Percentiles rank a stretch among this genome's conserved stretches.
These are phyloP conservation scores for Ctenochaetus hawaiiensis DNA, from an alignment of 2,797 vertebrate genomes.

Conservation along the genomic window DNA sequence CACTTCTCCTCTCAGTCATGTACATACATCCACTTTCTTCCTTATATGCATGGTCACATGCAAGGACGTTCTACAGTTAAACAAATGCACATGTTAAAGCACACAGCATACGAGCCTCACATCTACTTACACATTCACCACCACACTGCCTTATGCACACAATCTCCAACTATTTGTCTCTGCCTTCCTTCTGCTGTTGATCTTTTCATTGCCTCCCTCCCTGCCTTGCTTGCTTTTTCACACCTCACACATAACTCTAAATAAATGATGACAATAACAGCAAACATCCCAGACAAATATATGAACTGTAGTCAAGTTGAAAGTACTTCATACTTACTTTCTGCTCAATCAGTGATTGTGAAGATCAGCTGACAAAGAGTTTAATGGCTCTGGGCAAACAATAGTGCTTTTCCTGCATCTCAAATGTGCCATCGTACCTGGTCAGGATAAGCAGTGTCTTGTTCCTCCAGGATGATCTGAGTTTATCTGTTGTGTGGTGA, in stretches of 20 bases:
- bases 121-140: constrained; percentile 20
- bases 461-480: no score
- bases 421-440: no score
- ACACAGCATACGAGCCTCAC: constrained; percentile 20
- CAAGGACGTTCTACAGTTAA: neutral
- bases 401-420: no score
- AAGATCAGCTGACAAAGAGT: no score
- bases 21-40: constrained; percentile 2
- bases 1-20: constrained; percentile 2
- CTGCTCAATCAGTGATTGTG: no score
- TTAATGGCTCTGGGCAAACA: no score
- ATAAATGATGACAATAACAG: constrained; percentile 40
- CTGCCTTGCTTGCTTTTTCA: constrained; percentile 16
- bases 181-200: neutral
- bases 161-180: constrained; percentile 10
- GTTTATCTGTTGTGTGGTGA: constrained; percentile 16
- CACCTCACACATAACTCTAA: constrained; percentile 32
- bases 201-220: constrained; percentile 23
- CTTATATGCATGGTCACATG: neutral
- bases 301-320: neutral
- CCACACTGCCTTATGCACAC: constrained; percentile 13
- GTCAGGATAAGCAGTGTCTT: no score
- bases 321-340: no score
- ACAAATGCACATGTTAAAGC: constrained; percentile 3
- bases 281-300: constrained; percentile 16